A percentile compares a stretch with the other conserved stretches of the same genome.
These are phyloP conservation scores for Drosophila bifasciata DNA, from an alignment of 1,140 invertebrate species.

Conservation along the genomic window DNA sequence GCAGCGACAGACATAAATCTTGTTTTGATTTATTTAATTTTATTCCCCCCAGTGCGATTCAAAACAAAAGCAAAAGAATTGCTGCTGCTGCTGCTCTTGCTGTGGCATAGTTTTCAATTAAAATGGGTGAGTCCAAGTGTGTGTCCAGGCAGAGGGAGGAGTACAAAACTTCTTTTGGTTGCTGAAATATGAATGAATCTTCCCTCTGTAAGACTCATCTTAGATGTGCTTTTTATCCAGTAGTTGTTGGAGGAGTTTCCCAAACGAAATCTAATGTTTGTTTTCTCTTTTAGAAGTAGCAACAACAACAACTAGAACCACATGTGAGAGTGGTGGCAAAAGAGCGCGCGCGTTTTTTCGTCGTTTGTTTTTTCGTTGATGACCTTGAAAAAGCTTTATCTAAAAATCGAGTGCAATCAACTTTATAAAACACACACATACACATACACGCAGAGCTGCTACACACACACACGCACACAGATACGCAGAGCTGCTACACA, in stretches of 20 bases:
- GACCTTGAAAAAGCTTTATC: conserved; percentile 84
- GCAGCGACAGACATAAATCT: conserved; percentile 60
- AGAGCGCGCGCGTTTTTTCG: conserved; percentile 36
- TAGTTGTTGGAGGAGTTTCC: background rate
- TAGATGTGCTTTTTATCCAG: background rate
- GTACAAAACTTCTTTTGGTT: background rate
- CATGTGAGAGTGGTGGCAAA: conserved; percentile 18
- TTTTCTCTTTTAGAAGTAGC: conserved; percentile 37
- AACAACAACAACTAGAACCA: too few species aligned
- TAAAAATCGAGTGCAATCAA: conserved; percentile 84
- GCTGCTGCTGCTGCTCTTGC: conserved; percentile 6
- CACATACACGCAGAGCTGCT: conserved; percentile 25
- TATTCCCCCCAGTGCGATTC: conserved; percentile 13
- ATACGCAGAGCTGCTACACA: conserved; percentile 38
- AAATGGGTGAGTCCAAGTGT: conserved; percentile 9
- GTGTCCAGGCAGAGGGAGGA: background rate
- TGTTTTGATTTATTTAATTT: conserved; percentile 68
- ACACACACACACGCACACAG: conserved; percentile 38
- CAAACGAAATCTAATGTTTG: conserved; percentile 2
- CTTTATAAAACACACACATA: conserved; percentile 73
- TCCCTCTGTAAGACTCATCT: background rate
- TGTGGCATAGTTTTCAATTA: conserved; percentile 64
- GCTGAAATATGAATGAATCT: background rate
- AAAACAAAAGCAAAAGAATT: conserved; percentile 8
- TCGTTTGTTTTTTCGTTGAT: conserved; percentile 77